A percentile compares a stretch with the other conserved stretches of the same genome.
Evolutionary conservation across 2,113 vertebrate species (phyloP).

Genomic region (Myotis lucifugus): DNA sequence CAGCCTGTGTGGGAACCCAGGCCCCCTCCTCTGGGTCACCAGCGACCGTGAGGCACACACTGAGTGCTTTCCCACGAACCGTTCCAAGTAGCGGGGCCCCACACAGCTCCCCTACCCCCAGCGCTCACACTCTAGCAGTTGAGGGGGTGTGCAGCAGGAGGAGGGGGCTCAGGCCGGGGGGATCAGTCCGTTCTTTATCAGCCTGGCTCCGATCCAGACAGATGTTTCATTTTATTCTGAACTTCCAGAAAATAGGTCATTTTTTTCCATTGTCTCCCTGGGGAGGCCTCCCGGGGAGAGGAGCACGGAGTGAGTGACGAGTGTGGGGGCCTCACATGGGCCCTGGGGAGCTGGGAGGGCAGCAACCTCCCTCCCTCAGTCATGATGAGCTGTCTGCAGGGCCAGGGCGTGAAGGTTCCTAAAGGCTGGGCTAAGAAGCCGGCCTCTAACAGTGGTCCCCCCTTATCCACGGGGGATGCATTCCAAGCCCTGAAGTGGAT

Average conservation of each 20-base stretch:
- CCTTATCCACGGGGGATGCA: too few species aligned
- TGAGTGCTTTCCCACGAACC: conserved; percentile 81
- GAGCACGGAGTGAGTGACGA: conserved; percentile 20
- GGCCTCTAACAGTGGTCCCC: background rate
- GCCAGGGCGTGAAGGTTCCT: background rate
- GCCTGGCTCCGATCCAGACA: conserved; percentile 85
- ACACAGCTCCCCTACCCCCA: background rate
- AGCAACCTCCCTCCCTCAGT: background rate
- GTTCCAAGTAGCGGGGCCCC: conserved; percentile 69
- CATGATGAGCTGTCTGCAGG: background rate
- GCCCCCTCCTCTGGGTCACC: conserved; percentile 52
- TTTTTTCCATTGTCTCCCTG: conserved; percentile 80
- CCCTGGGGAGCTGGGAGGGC: background rate
- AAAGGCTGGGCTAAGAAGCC: background rate
- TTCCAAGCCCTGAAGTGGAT: background rate
- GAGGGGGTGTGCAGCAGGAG: conserved; percentile 66
- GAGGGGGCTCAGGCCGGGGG: background rate
- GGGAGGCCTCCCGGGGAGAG: conserved; percentile 70
- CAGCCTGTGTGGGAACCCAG: conserved; percentile 7
- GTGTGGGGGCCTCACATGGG: background rate
- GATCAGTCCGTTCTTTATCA: conserved; percentile 83
- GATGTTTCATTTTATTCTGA: conserved; percentile 88
- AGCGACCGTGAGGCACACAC: conserved; percentile 46
- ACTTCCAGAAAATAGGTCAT: conserved; percentile 81
- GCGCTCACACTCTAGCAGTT: background rate